These are phyloP conservation scores for Acanthacorydalis orientalis DNA, from an alignment of 2,888 invertebrate species.

Conservation along the genomic window DNA sequence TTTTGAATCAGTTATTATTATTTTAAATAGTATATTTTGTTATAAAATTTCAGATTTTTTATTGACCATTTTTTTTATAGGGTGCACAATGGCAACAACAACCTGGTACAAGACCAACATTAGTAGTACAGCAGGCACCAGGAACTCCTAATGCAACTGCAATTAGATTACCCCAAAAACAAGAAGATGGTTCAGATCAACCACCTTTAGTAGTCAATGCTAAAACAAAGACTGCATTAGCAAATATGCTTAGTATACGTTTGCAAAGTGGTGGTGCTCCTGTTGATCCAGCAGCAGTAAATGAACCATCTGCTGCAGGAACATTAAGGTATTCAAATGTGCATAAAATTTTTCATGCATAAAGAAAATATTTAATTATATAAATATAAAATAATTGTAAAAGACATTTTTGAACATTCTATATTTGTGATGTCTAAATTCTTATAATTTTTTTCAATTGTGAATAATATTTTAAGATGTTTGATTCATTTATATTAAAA, in stretches of 20 bases:
- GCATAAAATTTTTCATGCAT: background rate
- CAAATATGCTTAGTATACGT: conserved; percentile 81
- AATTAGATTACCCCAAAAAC: conserved; percentile 8
- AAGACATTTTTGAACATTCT: background rate
- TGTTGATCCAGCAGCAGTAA: conserved; percentile 30
- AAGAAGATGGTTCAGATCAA: conserved; percentile 15
- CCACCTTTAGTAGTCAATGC: conserved; percentile 57
- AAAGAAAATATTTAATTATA: background rate
- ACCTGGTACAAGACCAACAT: conserved; percentile 1
- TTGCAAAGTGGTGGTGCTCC: conserved; percentile 37
- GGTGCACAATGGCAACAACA: conserved; percentile 5
- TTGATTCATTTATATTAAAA: no score
- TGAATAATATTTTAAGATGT: no score
- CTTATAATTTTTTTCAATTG: no score
- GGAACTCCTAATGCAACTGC: background rate
- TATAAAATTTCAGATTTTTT: background rate
- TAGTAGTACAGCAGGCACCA: conserved; percentile 5
- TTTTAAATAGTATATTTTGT: no score
- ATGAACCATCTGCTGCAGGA: conserved; percentile 49
- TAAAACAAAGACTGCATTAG: conserved; percentile 88
- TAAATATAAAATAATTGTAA: background rate
- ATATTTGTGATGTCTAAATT: no score
- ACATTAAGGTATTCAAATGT: conserved; percentile 31
- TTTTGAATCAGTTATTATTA: no score
- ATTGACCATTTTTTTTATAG: background rate